Conservation (phyloP, 2,113 vertebrate species). For the Columbina picui region DNA sequence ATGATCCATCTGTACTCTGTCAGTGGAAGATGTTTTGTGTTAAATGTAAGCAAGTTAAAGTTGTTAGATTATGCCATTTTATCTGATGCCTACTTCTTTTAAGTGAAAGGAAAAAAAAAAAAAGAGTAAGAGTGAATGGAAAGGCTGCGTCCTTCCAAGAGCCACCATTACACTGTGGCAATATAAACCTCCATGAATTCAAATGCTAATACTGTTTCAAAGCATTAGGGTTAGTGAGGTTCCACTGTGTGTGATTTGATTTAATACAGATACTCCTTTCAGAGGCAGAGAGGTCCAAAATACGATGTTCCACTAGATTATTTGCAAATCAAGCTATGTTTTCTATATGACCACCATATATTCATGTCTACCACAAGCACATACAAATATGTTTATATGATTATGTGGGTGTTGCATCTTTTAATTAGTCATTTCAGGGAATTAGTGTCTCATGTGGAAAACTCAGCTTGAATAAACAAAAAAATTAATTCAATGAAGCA, state of each 20-base stretch:
- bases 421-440: neutral
- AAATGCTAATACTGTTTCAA: neutral
- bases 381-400: neutral
- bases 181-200: neutral
- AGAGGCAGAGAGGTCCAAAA: constrained; percentile 3
- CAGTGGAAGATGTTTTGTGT: neutral
- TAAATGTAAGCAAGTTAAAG: neutral
- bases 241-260: neutral
- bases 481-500: neutral
- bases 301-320: neutral
- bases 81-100: neutral
- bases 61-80: neutral
- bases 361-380: neutral
- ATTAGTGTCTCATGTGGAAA: constrained; percentile 14
- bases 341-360: neutral
- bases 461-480: neutral
- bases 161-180: neutral
- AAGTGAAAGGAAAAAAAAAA: neutral
- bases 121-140: neutral
- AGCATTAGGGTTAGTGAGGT: neutral
- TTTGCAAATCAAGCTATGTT: neutral
- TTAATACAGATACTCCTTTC: neutral
- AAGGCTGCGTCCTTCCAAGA: neutral
- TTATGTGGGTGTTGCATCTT: neutral
- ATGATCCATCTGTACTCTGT: neutral